Conservation (phyloP, 2,113 vertebrate species). For the Tragulus kanchil region DNA sequence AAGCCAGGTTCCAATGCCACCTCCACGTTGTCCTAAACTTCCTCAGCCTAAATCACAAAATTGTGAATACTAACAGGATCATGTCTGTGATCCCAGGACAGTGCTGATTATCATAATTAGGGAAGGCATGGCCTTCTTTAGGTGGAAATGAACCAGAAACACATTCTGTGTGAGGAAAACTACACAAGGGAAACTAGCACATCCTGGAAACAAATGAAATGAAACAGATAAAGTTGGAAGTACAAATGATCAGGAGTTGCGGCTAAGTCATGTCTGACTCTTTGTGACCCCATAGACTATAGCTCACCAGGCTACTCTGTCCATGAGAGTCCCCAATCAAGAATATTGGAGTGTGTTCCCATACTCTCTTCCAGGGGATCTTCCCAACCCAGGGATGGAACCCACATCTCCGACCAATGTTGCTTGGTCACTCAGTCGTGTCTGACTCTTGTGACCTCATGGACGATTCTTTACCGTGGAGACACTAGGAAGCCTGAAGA, state of each 20-base stretch:
- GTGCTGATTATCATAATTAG: neutral
- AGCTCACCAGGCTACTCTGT: no score
- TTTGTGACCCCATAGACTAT: no score
- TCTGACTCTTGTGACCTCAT: no score
- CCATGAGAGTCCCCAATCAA: no score
- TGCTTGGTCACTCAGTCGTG: no score
- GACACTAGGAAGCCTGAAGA: neutral
- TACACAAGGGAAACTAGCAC: neutral
- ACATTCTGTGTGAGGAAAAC: neutral
- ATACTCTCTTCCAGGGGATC: no score
- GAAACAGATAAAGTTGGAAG: neutral
- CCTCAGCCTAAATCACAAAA: neutral
- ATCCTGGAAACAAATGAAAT: neutral
- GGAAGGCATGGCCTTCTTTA: neutral
- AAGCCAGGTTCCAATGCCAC: neutral
- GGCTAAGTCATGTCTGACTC: no score
- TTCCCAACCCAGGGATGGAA: no score
- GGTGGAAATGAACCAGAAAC: neutral
- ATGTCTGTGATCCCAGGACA: no score
- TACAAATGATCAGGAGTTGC: no score
- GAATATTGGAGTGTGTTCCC: no score
- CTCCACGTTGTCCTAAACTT: neutral
- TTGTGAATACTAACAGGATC: neutral
- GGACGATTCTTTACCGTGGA: neutral
- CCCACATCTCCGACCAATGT: no score